A percentile compares a stretch with the other conserved stretches of the same genome.
phyloP scores from a whole-genome alignment of 2,888 invertebrate genomes.

The Cryptocephalus moraei region DNA sequence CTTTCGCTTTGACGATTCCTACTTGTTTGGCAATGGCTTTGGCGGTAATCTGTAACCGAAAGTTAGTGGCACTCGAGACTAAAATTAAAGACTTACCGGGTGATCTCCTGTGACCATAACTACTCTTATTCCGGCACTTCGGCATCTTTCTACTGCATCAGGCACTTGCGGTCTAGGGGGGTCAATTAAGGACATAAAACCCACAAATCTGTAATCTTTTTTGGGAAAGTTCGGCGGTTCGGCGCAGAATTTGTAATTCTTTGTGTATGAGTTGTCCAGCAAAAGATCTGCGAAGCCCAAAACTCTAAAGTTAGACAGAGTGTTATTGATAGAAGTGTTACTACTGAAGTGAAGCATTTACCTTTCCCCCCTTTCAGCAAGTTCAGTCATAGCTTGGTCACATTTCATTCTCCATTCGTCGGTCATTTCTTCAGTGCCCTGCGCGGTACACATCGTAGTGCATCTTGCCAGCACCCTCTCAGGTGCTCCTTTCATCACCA shows the following conservation, averaged over 20 bases:
- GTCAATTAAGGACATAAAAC: conserved; percentile 54
- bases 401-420: conserved; percentile 46
- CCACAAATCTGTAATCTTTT: conserved; percentile 51
- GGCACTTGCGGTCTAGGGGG: conserved; percentile 56
- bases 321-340: not conserved
- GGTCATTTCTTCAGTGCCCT: conserved; percentile 44
- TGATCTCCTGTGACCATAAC: conserved; percentile 79
- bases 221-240: conserved; percentile 61
- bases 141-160: conserved; percentile 57
- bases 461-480: conserved; percentile 62
- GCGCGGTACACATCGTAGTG: conserved; percentile 47
- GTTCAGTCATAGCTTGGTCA: conserved; percentile 61
- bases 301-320: not conserved
- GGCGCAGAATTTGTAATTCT: conserved; percentile 48
- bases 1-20: conserved; percentile 53
- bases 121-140: conserved; percentile 68
- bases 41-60: conserved; percentile 47
- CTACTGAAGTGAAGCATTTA: not conserved
- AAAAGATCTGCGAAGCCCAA: conserved; percentile 70
- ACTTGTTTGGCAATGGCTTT: conserved; percentile 66
- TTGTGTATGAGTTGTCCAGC: conserved; percentile 44
- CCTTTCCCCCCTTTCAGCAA: conserved; percentile 38
- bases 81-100: conserved; percentile 43
- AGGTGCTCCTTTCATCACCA: conserved; percentile 71
- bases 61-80: not conserved